Evolutionary conservation across 2,888 invertebrate species (phyloP), one percentile per base, ranked within the genome.

Genomic region (Gasteruption jaculator): DNA sequence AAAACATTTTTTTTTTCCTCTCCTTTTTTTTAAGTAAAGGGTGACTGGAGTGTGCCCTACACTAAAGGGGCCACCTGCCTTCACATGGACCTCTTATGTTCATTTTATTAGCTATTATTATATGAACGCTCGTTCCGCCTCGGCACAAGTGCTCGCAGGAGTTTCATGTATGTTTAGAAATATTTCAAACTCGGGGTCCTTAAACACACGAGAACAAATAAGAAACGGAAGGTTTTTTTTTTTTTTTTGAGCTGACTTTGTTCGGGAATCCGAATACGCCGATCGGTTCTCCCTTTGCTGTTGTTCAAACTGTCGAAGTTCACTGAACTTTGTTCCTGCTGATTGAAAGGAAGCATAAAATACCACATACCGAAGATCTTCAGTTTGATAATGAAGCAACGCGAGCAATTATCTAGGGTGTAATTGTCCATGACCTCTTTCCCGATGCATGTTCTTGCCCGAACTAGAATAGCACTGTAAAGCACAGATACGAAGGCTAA

Each of bases 41-140:
- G 58, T 61, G 61, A 62, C 55, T 55, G 54, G 57, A 58, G 61
- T 56, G 54, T 53, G 60, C 57, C 58, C 53, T 50, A 46, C 49
- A 46, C 38, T 50, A 46, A 56, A 47, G 49, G 51, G 48, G 54
- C 61, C 64, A 65, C 66, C 65, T 65, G 65, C 63, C 57, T 52
- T 56, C 56, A 54, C 59, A 57, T 57, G 53, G 58, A 56, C 57
- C 58, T 49, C 54, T 57, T 52, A 54, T 60, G 62, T 61, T 53
- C 63, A 60, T 58, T 68, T 67, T 68, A 68, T 66, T 68, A 67
- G 61, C 62, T 65, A 68, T 68, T 69, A 67, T 68, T 68, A 65
- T 60, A 63, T 60, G 57, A 58, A 56, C 58, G 60, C 59, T 56
- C 47, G 46, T 43, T 37, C 29, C 31, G 43, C 18, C 32, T 30